Conservation (phyloP, 2,797 vertebrate genomes). For the Sebastes iracundus region DNA sequence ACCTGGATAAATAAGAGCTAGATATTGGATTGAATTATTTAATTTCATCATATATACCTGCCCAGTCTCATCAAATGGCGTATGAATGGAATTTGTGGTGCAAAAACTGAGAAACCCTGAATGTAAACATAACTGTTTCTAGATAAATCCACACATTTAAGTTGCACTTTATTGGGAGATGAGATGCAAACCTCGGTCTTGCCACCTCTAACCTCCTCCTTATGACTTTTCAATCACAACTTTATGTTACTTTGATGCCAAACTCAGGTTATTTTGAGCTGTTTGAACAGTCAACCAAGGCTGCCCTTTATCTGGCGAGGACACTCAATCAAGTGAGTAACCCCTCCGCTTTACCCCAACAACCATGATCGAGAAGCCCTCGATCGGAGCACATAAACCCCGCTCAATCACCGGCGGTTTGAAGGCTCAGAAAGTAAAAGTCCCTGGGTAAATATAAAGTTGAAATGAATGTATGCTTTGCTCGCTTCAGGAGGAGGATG, state of each 20-base stretch:
- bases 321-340: background rate
- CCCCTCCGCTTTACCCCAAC: background rate
- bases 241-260: background rate
- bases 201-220: background rate
- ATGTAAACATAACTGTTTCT: background rate
- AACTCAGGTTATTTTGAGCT: background rate
- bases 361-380: background rate
- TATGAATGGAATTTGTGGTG: too few species aligned
- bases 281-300: background rate
- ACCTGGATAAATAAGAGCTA: background rate
- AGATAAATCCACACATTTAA: background rate
- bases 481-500: background rate
- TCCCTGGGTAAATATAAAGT: background rate
- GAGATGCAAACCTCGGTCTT: background rate
- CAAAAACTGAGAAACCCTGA: background rate
- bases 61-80: background rate
- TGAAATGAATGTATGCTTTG: background rate
- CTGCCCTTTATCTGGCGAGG: background rate
- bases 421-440: background rate
- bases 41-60: too few species aligned
- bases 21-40: background rate
- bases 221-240: background rate
- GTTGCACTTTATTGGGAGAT: background rate
- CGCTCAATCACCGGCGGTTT: background rate
- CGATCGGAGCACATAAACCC: background rate